Conservation (phyloP, 2,797 vertebrate genomes). For the Gadopsis marmoratus region DNA sequence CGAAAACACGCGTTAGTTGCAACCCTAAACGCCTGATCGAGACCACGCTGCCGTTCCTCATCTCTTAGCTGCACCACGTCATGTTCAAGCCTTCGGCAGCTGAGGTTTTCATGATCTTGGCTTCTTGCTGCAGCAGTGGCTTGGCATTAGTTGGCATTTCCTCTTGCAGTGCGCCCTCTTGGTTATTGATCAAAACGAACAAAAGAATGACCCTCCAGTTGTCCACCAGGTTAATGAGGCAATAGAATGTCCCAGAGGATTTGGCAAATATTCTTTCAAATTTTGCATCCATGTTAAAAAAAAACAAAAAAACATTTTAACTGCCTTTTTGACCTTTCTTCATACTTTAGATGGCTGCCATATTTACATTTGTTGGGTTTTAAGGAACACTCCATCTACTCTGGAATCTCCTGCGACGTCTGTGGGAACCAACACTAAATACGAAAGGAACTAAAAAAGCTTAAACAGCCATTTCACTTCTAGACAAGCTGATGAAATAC, state of each 20-base stretch:
- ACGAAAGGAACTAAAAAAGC: neutral
- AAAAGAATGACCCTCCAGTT: neutral
- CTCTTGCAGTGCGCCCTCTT: neutral
- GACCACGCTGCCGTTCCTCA: neutral
- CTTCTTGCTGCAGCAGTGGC: constrained; percentile 33
- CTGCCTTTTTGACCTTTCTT: neutral
- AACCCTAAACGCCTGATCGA: neutral
- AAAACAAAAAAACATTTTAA: neutral
- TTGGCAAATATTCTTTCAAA: neutral
- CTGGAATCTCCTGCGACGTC: neutral
- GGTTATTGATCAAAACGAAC: constrained; percentile 14
- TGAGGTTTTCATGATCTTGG: constrained; percentile 5
- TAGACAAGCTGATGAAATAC: neutral
- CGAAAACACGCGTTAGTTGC: neutral
- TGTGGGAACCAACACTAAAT: neutral
- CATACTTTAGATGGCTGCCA: too few relatives aligned
- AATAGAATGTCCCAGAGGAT: neutral
- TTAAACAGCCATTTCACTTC: neutral
- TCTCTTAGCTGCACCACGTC: neutral
- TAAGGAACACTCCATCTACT: neutral
- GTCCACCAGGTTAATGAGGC: neutral
- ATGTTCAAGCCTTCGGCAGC: neutral
- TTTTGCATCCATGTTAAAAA: neutral
- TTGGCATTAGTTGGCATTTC: constrained; percentile 29
- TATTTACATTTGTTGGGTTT: neutral